Evolutionary conservation across 2,888 invertebrate species (phyloP).

Genomic region (Agonum fuliginosum): DNA sequence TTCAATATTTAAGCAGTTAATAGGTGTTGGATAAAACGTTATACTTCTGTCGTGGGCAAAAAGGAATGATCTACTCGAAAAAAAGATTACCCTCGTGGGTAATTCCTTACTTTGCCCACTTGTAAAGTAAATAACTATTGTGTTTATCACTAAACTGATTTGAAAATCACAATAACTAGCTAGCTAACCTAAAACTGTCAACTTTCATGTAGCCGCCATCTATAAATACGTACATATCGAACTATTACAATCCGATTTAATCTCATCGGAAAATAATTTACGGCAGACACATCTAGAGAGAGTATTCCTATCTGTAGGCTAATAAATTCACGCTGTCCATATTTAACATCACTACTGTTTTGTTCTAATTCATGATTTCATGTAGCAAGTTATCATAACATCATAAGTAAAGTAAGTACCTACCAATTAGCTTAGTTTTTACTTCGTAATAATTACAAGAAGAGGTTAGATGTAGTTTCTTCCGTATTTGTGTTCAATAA

Average conservation of each 20-base stretch:
- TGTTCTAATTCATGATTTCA: not conserved
- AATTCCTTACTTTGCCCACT: no score
- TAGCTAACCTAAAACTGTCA: slow-evolving; percentile 11
- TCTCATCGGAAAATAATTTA: slow-evolving; percentile 25
- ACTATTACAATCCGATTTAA: slow-evolving; percentile 7
- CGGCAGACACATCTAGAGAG: no score
- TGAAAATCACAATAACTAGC: not conserved
- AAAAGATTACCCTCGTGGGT: no score
- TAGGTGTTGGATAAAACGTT: no score
- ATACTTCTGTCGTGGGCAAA: no score
- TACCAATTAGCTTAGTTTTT: slow-evolving; percentile 6
- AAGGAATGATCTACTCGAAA: no score
- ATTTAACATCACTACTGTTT: not conserved
- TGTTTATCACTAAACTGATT: not conserved
- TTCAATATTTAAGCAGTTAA: no score
- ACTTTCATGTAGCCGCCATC: not conserved
- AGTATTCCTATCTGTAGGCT: no score
- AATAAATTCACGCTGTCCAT: no score
- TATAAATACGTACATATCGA: not conserved
- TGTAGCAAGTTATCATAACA: not conserved
- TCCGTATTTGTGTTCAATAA: slow-evolving; percentile 41
- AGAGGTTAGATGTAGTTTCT: not conserved
- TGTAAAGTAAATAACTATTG: no score
- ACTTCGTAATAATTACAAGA: slow-evolving; percentile 14
- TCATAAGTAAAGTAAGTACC: no score